Evolutionary conservation across 2,113 vertebrate genomes (phyloP).

Genomic region (Riparia riparia): DNA sequence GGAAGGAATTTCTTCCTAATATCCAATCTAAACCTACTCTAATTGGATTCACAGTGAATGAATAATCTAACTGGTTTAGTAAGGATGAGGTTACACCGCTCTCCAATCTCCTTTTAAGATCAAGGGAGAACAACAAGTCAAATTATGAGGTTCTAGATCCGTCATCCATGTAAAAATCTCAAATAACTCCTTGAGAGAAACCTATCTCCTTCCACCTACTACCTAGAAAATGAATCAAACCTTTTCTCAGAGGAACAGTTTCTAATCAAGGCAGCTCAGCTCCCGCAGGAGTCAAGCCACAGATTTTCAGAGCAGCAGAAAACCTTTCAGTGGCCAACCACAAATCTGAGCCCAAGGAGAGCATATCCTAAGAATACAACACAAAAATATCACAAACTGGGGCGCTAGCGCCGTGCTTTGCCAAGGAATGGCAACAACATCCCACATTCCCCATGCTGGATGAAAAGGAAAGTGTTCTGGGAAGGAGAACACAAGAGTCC

Average conservation of each 20-base stretch:
- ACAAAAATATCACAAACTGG: neutral
- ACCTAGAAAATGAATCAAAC: neutral
- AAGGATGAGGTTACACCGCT: neutral
- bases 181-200: neutral
- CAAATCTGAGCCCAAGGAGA: neutral
- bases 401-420: neutral
- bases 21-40: neutral
- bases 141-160: neutral
- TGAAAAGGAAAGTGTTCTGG: neutral
- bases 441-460: fast-evolving
- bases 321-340: neutral
- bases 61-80: neutral
- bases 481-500: neutral
- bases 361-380: fast-evolving
- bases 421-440: fast-evolving
- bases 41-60: neutral
- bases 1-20: fast-evolving
- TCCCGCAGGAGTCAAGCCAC: neutral
- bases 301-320: neutral
- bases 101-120: neutral
- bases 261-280: neutral
- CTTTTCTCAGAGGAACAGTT: neutral
- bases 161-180: neutral
- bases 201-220: too few relatives aligned
- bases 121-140: neutral